Conservation (phyloP, 2,797 vertebrate genomes). For the Eleutherodactylus coqui region DNA sequence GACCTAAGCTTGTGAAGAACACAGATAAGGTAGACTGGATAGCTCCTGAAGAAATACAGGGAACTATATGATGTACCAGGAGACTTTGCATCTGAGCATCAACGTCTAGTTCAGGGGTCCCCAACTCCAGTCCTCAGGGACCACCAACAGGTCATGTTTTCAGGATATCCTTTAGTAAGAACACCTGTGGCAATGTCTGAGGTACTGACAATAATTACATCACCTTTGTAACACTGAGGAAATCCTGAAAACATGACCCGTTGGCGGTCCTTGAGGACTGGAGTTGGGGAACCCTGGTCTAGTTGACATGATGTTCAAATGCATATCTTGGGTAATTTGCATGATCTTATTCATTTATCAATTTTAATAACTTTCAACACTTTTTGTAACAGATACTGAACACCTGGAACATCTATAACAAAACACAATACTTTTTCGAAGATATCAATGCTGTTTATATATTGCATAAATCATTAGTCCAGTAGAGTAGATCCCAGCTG, state of each 20-base stretch:
- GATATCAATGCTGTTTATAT: not conserved
- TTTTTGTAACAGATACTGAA: conserved; percentile 63
- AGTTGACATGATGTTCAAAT: conserved; percentile 74
- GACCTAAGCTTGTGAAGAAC: conserved; percentile 84
- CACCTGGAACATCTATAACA: conserved; percentile 65
- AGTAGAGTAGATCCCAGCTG: not conserved
- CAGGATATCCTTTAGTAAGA: no score
- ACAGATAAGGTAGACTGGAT: not conserved
- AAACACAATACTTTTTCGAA: conserved; percentile 1
- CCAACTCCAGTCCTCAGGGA: no score
- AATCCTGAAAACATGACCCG: no score
- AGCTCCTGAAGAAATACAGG: not conserved
- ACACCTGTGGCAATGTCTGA: no score
- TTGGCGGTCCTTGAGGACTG: no score
- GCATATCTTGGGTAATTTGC: conserved; percentile 73
- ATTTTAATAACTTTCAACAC: conserved; percentile 67
- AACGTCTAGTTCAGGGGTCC: no score
- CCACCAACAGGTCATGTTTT: no score
- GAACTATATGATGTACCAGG: not conserved
- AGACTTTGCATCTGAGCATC: not conserved
- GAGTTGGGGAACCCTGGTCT: no score
- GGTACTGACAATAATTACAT: no score
- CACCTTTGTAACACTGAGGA: no score
- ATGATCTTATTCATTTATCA: conserved; percentile 68
- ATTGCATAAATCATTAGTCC: not conserved